These are phyloP conservation scores for Platanista minor DNA, from an alignment of 2,113 vertebrate species.

Conservation along the genomic window DNA sequence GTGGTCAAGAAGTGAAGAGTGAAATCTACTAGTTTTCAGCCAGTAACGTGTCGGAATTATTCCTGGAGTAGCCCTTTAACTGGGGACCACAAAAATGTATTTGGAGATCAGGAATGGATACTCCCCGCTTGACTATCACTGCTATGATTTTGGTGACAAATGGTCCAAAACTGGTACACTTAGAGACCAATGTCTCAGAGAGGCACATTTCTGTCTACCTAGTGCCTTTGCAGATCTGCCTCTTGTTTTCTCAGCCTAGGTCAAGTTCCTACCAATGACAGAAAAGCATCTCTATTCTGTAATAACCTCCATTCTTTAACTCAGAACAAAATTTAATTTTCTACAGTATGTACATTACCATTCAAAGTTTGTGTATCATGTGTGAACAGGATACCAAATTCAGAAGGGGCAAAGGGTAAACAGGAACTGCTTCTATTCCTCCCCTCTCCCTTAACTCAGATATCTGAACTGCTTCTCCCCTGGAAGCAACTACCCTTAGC, in stretches of 20 bases:
- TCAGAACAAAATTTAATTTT: background rate
- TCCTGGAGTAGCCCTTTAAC: background rate
- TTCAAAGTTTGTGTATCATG: background rate
- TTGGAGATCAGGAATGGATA: background rate
- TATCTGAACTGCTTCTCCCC: background rate
- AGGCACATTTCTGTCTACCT: background rate
- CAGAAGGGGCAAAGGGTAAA: background rate
- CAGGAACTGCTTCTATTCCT: background rate
- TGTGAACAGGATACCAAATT: background rate
- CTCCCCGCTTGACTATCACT: background rate
- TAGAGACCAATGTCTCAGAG: background rate
- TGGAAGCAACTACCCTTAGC: background rate
- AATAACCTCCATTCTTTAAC: background rate
- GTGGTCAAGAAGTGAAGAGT: background rate
- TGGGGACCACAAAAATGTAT: background rate
- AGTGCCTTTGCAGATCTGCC: background rate
- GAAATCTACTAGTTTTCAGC: background rate
- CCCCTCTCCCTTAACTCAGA: background rate
- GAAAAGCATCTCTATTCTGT: background rate
- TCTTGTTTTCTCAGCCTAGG: background rate
- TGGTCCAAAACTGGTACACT: background rate
- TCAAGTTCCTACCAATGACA: background rate
- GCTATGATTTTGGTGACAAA: background rate
- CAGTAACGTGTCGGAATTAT: background rate
- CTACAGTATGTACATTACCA: background rate